phyloP scores from a whole-genome alignment of 2,888 invertebrate species.

The Doris montereyensis region DNA sequence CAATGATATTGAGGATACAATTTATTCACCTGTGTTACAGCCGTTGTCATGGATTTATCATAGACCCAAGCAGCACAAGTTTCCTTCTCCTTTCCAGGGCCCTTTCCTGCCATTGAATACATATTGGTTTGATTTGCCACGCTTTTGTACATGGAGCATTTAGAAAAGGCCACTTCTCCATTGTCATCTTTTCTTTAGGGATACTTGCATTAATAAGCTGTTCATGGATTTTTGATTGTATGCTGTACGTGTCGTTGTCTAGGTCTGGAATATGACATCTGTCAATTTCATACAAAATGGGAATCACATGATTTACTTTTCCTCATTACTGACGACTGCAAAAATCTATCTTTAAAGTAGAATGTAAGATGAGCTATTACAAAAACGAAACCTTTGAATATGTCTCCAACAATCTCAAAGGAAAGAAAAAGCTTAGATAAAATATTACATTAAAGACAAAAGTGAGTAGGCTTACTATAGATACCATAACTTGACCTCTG shows the following conservation, averaged over 20 bases:
- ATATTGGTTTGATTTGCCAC: too few relatives aligned
- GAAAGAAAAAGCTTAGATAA: too few relatives aligned
- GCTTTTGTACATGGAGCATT: neutral
- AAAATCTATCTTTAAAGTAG: too few relatives aligned
- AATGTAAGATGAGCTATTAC: too few relatives aligned
- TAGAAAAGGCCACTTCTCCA: neutral
- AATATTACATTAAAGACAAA: too few relatives aligned
- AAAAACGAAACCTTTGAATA: too few relatives aligned
- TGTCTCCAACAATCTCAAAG: too few relatives aligned
- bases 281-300: too few relatives aligned
- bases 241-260: neutral
- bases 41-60: constrained; percentile 1
- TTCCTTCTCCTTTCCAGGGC: neutral
- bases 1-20: neutral
- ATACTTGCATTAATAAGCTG: neutral
- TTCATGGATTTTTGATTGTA: neutral
- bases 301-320: too few relatives aligned
- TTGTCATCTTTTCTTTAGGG: neutral
- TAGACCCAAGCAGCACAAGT: constrained; percentile 10
- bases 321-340: too few relatives aligned
- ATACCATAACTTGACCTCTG: too few relatives aligned
- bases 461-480: too few relatives aligned
- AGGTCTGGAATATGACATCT: neutral
- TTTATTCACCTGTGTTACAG: constrained; percentile 1
- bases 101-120: neutral